These are phyloP conservation scores for Lucilia sericata DNA, from an alignment of 1,140 invertebrate species.

Conservation along the genomic window DNA sequence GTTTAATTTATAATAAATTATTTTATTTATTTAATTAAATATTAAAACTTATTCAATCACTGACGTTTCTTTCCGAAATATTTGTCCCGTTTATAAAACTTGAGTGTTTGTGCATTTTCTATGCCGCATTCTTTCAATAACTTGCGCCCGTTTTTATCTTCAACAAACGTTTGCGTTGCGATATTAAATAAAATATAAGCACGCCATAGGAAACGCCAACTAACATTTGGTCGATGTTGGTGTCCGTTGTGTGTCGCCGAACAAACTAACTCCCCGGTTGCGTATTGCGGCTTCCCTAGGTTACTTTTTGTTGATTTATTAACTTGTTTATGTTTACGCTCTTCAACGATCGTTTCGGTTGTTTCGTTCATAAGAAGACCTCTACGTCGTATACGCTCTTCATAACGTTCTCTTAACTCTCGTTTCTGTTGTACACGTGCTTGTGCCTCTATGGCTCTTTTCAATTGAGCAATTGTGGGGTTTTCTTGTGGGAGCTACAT, in stretches of 20 bases:
- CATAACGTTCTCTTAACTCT: slow-evolving; percentile 53
- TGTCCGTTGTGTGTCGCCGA: slow-evolving; percentile 61
- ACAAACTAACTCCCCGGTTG: slow-evolving; percentile 64
- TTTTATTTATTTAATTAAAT: not conserved
- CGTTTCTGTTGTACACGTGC: slow-evolving; percentile 58
- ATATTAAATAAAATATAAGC: slow-evolving; percentile 72
- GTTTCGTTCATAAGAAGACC: not conserved
- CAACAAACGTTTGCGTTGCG: slow-evolving; percentile 60
- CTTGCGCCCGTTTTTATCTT: slow-evolving; percentile 69
- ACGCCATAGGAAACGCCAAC: slow-evolving; percentile 78
- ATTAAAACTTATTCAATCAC: slow-evolving; percentile 15
- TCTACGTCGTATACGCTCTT: slow-evolving; percentile 50
- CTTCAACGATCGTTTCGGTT: slow-evolving; percentile 30
- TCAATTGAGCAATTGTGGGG: slow-evolving; percentile 61
- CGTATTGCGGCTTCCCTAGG: slow-evolving; percentile 27
- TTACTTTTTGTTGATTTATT: not conserved
- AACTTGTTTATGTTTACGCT: not conserved
- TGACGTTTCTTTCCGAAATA: slow-evolving; percentile 60
- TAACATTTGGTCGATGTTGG: slow-evolving; percentile 70
- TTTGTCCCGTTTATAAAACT: slow-evolving; percentile 72
- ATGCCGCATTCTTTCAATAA: slow-evolving; percentile 73
- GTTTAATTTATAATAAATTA: not conserved
- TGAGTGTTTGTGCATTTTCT: slow-evolving; percentile 72
- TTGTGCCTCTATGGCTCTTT: slow-evolving; percentile 59
- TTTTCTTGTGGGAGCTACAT: slow-evolving; percentile 57